Evolutionary conservation across 2,113 vertebrate genomes (phyloP).

Genomic region (Oncorhynchus tshawytscha): DNA sequence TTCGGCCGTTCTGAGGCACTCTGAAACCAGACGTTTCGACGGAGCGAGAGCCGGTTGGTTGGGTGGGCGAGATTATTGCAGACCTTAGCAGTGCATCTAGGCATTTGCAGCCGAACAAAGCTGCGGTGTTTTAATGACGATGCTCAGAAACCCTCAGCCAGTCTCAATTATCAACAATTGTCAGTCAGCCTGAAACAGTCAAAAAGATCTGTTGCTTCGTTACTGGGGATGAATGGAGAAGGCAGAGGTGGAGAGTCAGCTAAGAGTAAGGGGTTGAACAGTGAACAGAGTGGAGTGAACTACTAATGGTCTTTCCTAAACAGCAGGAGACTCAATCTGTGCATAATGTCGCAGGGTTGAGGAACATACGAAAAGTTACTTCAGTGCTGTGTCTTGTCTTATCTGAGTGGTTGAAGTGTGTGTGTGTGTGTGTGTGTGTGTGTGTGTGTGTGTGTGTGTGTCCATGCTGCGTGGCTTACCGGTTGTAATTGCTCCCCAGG

Average conservation of each 20-base stretch:
- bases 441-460: constrained; percentile 38
- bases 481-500: constrained; percentile 5
- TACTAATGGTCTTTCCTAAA: not conserved
- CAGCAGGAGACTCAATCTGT: not conserved
- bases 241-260: not conserved
- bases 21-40: too few relatives aligned
- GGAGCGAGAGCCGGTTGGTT: not conserved
- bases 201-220: constrained; percentile 20
- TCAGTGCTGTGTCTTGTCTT: not conserved
- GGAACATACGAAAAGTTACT: not conserved
- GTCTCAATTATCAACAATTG: constrained; percentile 52
- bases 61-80: constrained; percentile 59
- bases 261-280: not conserved
- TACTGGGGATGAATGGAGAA: not conserved
- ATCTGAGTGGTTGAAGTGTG: not conserved
- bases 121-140: not conserved
- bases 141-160: constrained; percentile 41
- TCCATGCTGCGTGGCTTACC: not conserved
- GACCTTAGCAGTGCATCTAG: constrained; percentile 14
- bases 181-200: constrained; percentile 21
- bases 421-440: constrained; percentile 39
- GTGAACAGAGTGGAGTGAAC: not conserved
- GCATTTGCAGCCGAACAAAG: not conserved
- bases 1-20: too few relatives aligned
- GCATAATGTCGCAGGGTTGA: not conserved